Evolutionary conservation across 2,888 invertebrate genomes (phyloP), one percentile per base, ranked within the genome.

Genomic region (Schrankia costaestrigalis): DNA sequence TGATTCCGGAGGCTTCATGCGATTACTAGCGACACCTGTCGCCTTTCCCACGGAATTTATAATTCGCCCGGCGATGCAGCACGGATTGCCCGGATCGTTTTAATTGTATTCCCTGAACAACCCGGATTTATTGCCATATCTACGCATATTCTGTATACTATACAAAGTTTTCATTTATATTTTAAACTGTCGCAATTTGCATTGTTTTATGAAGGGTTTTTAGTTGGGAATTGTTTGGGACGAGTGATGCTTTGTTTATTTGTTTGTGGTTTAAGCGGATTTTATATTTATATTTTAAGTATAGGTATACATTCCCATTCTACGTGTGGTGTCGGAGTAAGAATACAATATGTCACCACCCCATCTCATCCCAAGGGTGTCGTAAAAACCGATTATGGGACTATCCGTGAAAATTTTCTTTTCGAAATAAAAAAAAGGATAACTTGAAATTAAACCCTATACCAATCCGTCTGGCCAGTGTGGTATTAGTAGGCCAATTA

Each of bases 31-130:
- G 73, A 62, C 84, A 84, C 83, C 83, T 84, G 84, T 73, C 82
- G 75, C 70, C 78, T 69, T 76, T 83, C 84, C 78, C 84, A 84
- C 60, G 69, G 83, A 82, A 83, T 84, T 81, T 71, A 84, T 83
- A 83, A 83, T 82, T 81, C 67, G 49, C 55, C 56, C 57, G 61
- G 35, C 56, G 56, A 48, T 56, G 60, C 61, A 53, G 61, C 54
- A 58, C 64, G 81, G 79, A 78, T 79, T 72, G 72, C 61, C 64
- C 63, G 57, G 77, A 71, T 74, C 78, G 69, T 62, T 71, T 71
- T 82, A 83, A 84, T 83, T 78, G 80, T 82, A 81, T 82, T 81
- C 83, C 73, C 71, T 57, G 67, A 68, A 56, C 76, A 71, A 78
- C 70, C 69, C 63, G 74, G 80, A 81, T 82, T 80, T 81, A 76